Evolutionary conservation across 1,140 invertebrate species (phyloP).

Genomic region (Drosophila bocki): DNA sequence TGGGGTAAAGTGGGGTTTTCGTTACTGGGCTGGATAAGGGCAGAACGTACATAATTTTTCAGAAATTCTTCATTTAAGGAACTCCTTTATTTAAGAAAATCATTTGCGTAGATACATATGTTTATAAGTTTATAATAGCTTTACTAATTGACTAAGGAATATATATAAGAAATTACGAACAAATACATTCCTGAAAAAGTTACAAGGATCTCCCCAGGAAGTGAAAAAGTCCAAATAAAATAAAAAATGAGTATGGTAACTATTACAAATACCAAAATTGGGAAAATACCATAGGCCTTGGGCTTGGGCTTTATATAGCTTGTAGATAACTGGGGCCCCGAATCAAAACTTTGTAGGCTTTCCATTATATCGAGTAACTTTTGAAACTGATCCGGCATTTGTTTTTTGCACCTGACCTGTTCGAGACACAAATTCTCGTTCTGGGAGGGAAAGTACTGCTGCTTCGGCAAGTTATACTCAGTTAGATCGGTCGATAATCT

Average conservation of each 20-base stretch:
- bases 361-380: background rate
- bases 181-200: background rate
- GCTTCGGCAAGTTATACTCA: background rate
- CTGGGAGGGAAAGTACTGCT: background rate
- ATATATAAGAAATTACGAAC: background rate
- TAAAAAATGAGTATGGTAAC: background rate
- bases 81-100: background rate
- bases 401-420: too few relatives aligned
- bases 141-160: background rate
- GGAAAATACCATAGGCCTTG: background rate
- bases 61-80: background rate
- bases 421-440: background rate
- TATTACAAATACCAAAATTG: background rate
- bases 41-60: background rate
- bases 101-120: background rate
- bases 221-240: background rate
- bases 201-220: background rate
- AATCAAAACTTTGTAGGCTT: background rate
- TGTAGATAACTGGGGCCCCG: background rate
- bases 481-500: background rate
- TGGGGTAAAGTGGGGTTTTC: background rate
- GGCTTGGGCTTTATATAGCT: background rate
- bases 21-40: background rate
- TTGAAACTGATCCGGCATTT: too few relatives aligned
- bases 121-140: background rate